A percentile compares a stretch with the other conserved stretches of the same genome.
Evolutionary conservation across 2,113 vertebrate genomes (phyloP).

Genomic region (Chroicocephalus ridibundus): DNA sequence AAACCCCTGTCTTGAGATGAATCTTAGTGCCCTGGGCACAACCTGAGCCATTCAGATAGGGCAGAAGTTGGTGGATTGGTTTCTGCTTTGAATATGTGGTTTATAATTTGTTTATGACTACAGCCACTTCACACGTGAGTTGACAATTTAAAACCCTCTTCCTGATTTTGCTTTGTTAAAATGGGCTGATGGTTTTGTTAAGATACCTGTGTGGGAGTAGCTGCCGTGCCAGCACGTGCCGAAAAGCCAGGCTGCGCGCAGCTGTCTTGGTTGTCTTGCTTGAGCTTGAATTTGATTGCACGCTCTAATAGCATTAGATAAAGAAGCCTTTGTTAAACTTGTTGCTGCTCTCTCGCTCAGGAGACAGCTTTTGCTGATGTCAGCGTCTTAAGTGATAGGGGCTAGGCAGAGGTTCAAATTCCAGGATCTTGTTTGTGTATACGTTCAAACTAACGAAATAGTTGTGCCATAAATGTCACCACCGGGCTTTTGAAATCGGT

Average conservation of each 20-base stretch:
- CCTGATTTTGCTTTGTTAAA: background rate
- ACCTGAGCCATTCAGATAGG: background rate
- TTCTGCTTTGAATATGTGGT: background rate
- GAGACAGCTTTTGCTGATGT: background rate
- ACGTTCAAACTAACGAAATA: background rate
- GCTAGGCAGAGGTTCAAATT: background rate
- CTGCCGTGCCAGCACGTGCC: background rate
- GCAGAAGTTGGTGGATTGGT: background rate
- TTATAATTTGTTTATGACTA: background rate
- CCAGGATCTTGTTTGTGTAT: background rate
- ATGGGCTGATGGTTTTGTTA: background rate
- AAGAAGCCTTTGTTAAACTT: slow-evolving; percentile 34
- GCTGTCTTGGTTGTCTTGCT: background rate
- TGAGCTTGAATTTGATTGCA: background rate
- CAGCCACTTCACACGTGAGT: background rate
- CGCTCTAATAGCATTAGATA: background rate
- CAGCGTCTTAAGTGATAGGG: background rate
- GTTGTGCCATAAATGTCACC: background rate
- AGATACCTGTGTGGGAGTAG: background rate
- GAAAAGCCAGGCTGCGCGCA: background rate
- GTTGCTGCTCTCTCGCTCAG: background rate
- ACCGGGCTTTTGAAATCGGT: background rate
- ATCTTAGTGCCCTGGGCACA: background rate
- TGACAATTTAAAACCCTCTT: background rate
- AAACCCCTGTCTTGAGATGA: background rate